phyloP scores from a whole-genome alignment of 35 echinoderm and acorn worm genomes.

The Diadema setosum region DNA sequence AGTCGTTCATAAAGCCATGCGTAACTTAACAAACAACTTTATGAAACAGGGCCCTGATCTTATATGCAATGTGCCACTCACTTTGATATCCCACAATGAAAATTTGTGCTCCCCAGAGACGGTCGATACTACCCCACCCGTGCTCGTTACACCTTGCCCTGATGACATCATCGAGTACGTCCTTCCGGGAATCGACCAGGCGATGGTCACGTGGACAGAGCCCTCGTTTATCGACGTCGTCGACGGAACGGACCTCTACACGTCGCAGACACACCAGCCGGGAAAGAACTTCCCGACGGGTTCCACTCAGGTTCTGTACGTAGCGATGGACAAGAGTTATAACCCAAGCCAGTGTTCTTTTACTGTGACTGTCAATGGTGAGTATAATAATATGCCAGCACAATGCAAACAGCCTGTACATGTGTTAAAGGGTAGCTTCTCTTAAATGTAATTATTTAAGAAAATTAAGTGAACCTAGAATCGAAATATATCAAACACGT shows the following conservation, averaged over 20 bases:
- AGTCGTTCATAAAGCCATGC: no score
- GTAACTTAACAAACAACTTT: no score
- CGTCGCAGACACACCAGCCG: background rate
- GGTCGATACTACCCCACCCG: background rate
- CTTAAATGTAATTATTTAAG: no score
- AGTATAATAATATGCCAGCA: no score
- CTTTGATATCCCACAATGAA: no score
- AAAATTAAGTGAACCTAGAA: no score
- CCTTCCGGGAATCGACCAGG: background rate
- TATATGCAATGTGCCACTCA: no score
- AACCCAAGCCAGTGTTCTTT: background rate
- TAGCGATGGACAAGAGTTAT: background rate
- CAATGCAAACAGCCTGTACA: no score
- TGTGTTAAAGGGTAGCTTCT: no score
- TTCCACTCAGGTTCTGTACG: background rate
- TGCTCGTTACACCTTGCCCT: background rate
- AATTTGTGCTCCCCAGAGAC: no score
- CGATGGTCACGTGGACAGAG: background rate
- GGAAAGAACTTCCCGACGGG: background rate
- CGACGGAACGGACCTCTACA: background rate
- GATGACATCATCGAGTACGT: background rate
- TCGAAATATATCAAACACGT: no score
- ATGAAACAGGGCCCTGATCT: no score
- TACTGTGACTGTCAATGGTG: conserved; percentile 7
- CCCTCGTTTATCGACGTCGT: background rate